Evolutionary conservation across 2,888 invertebrate genomes (phyloP), one percentile per base, ranked within the genome.

Genomic region (Latheticus oryzae): DNA sequence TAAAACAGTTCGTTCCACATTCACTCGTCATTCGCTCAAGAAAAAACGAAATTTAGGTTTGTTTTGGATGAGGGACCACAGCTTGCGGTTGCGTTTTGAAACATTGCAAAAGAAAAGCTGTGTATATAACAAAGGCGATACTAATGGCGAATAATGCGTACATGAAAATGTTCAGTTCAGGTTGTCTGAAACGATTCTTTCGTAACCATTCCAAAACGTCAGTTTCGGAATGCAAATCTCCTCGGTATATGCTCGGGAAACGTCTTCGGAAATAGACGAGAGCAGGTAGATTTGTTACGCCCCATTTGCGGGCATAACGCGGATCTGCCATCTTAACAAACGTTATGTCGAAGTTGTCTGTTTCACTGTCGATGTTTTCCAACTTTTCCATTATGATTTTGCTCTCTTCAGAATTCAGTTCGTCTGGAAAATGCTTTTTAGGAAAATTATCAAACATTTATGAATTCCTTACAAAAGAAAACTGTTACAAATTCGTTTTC

Each of bases 401-500:
- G 77, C 95, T 95, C 66, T 93, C 92, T 23, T 86, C 84, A 59
- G 87, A 85, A 65, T 91, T 87, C 62, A 88, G 85, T 72, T 94
- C 93, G 78, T 93, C 94, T 94, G 67, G 2, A 79, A 77, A 32
- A 40, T 24, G 54, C 17, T 51, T 45, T 13, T 40, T 43, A 17
- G 11, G 8, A 28, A n/a, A 37, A 1, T 23, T 11, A 19, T 7
- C 5, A 38, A 61, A 85, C 9, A 7, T 2, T 15, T n/a, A n/a
- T n/a, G n/a, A 24, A 5, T 16, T 8, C 30, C 91, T 87, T 83
- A 97, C 96, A 97, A 78, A 97, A 97, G 77, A 92, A 96, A 47
- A 97, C 95, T 3, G 95, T 91, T 40, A 97, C 83, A 74, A 95
- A 97, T 80, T 96, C 96, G 71, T 95, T 95, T 76, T 97, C 97